A percentile compares a stretch with the other conserved stretches of the same genome.
Conservation (phyloP, 2,888 invertebrate species). For the Acronicta alni region DNA sequence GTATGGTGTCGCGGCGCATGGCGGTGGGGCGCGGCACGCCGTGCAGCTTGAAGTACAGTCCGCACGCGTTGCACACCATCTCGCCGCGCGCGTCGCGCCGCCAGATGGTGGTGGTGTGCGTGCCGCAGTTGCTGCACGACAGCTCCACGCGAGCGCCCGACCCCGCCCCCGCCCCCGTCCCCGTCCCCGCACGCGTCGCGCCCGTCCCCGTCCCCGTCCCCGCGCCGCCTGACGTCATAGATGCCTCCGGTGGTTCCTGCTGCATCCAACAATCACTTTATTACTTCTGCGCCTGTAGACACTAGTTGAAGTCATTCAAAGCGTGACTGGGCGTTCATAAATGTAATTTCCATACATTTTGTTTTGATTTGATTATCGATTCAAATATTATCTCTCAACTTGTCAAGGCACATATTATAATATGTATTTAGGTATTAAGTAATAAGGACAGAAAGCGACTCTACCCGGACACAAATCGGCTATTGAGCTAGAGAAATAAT, state of each 20-base stretch:
- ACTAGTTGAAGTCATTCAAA: too few relatives aligned
- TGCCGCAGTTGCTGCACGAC: conserved; percentile 98
- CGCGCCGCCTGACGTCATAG: conserved; percentile 39
- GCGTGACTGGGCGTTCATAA: too few relatives aligned
- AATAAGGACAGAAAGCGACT: too few relatives aligned
- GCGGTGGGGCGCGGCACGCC: conserved; percentile 97
- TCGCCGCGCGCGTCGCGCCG: conserved; percentile 98
- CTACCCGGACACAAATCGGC: too few relatives aligned
- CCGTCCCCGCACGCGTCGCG: conserved; percentile 27
- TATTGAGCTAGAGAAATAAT: too few relatives aligned
- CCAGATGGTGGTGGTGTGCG: conserved; percentile 99
- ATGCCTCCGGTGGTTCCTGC: conserved; percentile 65
- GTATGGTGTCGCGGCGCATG: conserved; percentile 98
- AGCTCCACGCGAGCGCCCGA: conserved; percentile 92
- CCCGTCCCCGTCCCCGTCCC: conserved; percentile 15
- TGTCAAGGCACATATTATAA: too few relatives aligned
- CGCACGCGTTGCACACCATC: conserved; percentile 99
- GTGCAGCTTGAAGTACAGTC: conserved; percentile 98
- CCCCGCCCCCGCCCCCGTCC: conserved; percentile 14
- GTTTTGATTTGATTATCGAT: too few relatives aligned
- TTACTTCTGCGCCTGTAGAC: neutral
- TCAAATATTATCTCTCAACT: too few relatives aligned
- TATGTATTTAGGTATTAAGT: too few relatives aligned
- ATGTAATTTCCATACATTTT: too few relatives aligned
- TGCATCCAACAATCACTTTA: conserved; percentile 24